These are phyloP conservation scores for Hirundichthys speculiger DNA, from an alignment of 2,113 vertebrate genomes.

Conservation along the genomic window DNA sequence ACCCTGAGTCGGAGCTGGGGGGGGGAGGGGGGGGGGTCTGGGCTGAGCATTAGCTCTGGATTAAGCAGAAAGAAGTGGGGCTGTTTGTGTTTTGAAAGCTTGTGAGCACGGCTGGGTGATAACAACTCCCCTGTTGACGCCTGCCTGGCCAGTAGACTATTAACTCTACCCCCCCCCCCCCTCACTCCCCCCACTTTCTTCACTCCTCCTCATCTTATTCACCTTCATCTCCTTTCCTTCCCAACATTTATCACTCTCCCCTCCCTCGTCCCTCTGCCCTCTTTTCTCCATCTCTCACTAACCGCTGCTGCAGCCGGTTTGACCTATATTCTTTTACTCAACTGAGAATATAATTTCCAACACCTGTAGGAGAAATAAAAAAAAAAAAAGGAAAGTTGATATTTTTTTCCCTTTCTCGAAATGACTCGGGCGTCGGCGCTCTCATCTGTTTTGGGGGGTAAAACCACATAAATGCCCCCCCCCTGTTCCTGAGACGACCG, in stretches of 20 bases:
- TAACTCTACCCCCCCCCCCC: too few species aligned
- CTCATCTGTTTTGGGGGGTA: constrained; percentile 63
- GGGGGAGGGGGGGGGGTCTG: constrained; percentile 33
- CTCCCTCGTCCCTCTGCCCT: constrained; percentile 22
- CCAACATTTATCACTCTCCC: constrained; percentile 46
- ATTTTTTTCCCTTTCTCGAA: constrained; percentile 57
- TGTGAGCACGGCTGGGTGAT: constrained; percentile 62
- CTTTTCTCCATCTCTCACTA: constrained; percentile 20
- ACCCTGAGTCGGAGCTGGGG: constrained; percentile 41
- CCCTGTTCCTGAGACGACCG: constrained; percentile 38
- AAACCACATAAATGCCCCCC: constrained; percentile 44
- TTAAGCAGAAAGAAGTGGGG: constrained; percentile 59
- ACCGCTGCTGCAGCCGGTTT: constrained; percentile 35
- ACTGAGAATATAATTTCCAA: constrained; percentile 66
- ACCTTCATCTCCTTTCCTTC: constrained; percentile 55
- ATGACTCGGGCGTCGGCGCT: constrained; percentile 44
- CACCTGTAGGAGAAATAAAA: constrained; percentile 57
- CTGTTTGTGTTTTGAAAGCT: constrained; percentile 63
- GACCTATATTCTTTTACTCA: constrained; percentile 74
- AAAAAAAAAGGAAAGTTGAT: constrained; percentile 35
- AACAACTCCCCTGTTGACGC: constrained; percentile 66
- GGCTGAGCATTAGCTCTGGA: constrained; percentile 51
- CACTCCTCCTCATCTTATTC: constrained; percentile 59
- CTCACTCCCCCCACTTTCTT: constrained; percentile 33
- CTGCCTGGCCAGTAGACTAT: constrained; percentile 42